Percentiles rank a stretch among this genome's conserved stretches.
Conservation (phyloP, 1,140 invertebrate species). For the Drosophila bipectinata region DNA sequence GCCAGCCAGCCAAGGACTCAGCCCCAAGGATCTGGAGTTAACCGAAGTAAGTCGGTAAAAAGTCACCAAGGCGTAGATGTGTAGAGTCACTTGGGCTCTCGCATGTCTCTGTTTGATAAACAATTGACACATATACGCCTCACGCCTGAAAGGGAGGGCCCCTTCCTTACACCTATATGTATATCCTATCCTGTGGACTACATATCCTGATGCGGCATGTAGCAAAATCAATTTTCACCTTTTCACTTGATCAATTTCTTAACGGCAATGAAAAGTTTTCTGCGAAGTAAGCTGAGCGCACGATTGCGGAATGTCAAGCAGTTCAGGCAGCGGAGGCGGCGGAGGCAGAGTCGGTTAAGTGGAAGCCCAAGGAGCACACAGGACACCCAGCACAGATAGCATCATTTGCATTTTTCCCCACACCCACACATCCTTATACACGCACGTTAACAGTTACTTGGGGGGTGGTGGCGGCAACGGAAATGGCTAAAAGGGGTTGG, state of each 20-base stretch:
- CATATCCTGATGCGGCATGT: conserved; percentile 41
- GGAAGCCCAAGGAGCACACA: background rate
- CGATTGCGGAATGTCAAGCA: conserved; percentile 70
- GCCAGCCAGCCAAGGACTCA: background rate
- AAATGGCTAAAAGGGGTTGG: conserved; percentile 4
- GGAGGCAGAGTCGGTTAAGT: conserved; percentile 2
- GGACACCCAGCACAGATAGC: conserved; percentile 64
- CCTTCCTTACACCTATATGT: too few species aligned
- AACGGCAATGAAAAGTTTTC: conserved; percentile 79
- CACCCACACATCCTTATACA: conserved; percentile 18
- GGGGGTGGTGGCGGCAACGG: background rate
- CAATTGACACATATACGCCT: conserved; percentile 65
- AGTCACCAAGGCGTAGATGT: conserved; percentile 58
- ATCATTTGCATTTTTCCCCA: conserved; percentile 73
- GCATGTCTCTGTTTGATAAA: conserved; percentile 67
- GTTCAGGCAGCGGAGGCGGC: conserved; percentile 1
- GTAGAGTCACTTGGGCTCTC: conserved; percentile 45
- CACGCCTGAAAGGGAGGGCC: too few species aligned
- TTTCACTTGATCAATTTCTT: conserved; percentile 82
- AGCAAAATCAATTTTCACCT: conserved; percentile 82
- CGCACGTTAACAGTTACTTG: conserved; percentile 73
- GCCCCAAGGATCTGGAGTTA: conserved; percentile 36
- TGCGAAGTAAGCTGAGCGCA: conserved; percentile 52
- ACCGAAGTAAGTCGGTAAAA: conserved; percentile 70
- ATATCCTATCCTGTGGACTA: too few species aligned